These are phyloP conservation scores for Syngnathus acus DNA, from an alignment of 2,797 vertebrate species.

Conservation along the genomic window DNA sequence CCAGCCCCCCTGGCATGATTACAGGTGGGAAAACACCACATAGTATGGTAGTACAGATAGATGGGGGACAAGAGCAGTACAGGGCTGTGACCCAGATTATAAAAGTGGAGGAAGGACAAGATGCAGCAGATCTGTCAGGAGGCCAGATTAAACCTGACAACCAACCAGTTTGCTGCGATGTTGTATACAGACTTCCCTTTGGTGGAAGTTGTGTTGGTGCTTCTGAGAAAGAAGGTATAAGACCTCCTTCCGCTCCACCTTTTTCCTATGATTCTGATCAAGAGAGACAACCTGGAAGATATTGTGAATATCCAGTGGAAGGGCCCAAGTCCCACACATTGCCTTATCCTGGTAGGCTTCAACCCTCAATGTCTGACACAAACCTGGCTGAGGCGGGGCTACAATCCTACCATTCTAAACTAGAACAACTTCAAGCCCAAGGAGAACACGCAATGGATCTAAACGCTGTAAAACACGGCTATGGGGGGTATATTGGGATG, in stretches of 20 bases:
- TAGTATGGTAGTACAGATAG: conserved; percentile 86
- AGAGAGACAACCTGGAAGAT: conserved; percentile 69
- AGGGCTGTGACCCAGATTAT: conserved; percentile 82
- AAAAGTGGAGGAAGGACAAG: conserved; percentile 78
- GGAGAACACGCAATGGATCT: conserved; percentile 81
- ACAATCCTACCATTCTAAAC: conserved; percentile 76
- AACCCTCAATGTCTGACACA: conserved; percentile 96
- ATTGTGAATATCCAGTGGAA: conserved; percentile 78
- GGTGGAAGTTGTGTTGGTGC: conserved; percentile 81
- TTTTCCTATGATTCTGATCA: conserved; percentile 72
- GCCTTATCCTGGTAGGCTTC: conserved; percentile 79
- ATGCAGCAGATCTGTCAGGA: conserved; percentile 80
- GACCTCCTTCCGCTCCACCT: conserved; percentile 63
- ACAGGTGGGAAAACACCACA: conserved; percentile 76
- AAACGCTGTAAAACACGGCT: conserved; percentile 83
- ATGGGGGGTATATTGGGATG: conserved; percentile 83
- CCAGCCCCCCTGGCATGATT: conserved; percentile 65
- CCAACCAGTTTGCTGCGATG: conserved; percentile 89
- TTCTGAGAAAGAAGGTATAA: conserved; percentile 76
- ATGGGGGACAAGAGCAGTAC: conserved; percentile 66
- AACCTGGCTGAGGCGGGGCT: conserved; percentile 86
- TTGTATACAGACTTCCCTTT: conserved; percentile 95
- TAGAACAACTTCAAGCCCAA: conserved; percentile 75
- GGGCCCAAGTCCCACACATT: conserved; percentile 79
- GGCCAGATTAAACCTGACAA: conserved; percentile 86